phyloP scores from a whole-genome alignment of 2,888 invertebrate species.

The Calliscelio sp. region DNA sequence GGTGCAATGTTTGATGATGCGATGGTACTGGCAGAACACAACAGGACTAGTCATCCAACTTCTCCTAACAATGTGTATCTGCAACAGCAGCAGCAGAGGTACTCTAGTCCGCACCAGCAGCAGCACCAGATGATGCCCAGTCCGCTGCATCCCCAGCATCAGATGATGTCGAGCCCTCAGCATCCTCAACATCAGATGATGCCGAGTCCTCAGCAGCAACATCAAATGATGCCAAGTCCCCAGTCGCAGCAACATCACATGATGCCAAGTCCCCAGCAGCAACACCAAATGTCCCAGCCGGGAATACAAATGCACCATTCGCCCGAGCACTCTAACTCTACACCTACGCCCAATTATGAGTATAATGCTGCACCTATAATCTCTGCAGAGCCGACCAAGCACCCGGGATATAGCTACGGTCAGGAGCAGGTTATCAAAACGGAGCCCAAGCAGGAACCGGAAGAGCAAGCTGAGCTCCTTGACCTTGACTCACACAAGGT shows the following conservation, averaged over 20 bases:
- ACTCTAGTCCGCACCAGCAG: slow-evolving; percentile 71
- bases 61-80: slow-evolving; percentile 81
- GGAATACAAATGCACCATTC: too few relatives aligned
- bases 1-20: slow-evolving; percentile 93
- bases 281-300: too few relatives aligned
- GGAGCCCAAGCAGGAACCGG: slow-evolving; percentile 89
- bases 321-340: slow-evolving; percentile 82
- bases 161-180: slow-evolving; percentile 77
- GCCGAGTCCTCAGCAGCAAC: slow-evolving; percentile 78
- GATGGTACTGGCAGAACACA: slow-evolving; percentile 91
- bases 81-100: slow-evolving; percentile 75
- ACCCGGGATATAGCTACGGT: slow-evolving; percentile 48
- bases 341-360: slow-evolving; percentile 79
- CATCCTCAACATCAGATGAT: slow-evolving; percentile 83
- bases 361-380: slow-evolving; percentile 73
- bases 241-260: slow-evolving; percentile 83
- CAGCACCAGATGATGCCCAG: slow-evolving; percentile 42
- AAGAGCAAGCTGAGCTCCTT: slow-evolving; percentile 92
- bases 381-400: slow-evolving; percentile 87
- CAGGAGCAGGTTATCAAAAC: slow-evolving; percentile 80
- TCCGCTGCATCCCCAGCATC: slow-evolving; percentile 82
- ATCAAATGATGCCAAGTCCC: slow-evolving; percentile 80
- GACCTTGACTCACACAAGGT: slow-evolving; percentile 96
- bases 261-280: slow-evolving; percentile 69
- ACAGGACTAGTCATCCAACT: slow-evolving; percentile 89